Evolutionary conservation across 2,888 invertebrate genomes (phyloP).

Genomic region (Physocephala rufipes): DNA sequence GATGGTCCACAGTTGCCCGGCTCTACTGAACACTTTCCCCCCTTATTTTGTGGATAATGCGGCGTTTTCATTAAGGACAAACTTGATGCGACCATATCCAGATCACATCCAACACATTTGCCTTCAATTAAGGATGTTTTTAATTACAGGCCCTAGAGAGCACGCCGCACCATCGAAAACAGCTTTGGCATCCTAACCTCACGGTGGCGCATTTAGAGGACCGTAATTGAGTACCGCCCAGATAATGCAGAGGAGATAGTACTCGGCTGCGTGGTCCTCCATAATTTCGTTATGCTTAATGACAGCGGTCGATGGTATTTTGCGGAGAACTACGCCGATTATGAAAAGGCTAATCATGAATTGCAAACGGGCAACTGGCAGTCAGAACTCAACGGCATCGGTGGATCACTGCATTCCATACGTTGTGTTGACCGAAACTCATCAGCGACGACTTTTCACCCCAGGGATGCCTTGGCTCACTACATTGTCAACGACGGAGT

Average conservation of each 20-base stretch:
- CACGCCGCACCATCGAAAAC: conserved; percentile 22
- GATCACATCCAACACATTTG: background rate
- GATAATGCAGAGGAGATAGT: conserved; percentile 24
- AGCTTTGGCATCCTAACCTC: conserved; percentile 26
- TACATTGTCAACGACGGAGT: too few relatives aligned
- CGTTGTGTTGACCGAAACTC: too few relatives aligned
- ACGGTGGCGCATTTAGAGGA: conserved; percentile 24
- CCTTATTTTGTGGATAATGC: conserved; percentile 29
- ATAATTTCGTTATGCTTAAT: conserved; percentile 32
- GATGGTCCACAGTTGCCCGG: background rate
- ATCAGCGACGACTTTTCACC: too few relatives aligned
- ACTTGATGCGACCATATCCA: conserved; percentile 32
- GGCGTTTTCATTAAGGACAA: conserved; percentile 25
- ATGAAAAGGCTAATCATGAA: background rate
- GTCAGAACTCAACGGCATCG: background rate
- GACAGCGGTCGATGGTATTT: conserved; percentile 19
- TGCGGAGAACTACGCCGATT: conserved; percentile 13
- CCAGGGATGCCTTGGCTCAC: too few relatives aligned
- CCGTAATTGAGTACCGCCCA: conserved; percentile 8
- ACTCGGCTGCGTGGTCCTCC: conserved; percentile 22
- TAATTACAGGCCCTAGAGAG: conserved; percentile 20
- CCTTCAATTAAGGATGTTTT: conserved; percentile 5
- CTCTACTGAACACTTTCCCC: background rate
- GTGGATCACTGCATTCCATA: background rate
- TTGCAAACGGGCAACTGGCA: conserved; percentile 19